These are phyloP conservation scores for Nannospalax galili DNA, from an alignment of 2,113 vertebrate genomes.

Conservation along the genomic window DNA sequence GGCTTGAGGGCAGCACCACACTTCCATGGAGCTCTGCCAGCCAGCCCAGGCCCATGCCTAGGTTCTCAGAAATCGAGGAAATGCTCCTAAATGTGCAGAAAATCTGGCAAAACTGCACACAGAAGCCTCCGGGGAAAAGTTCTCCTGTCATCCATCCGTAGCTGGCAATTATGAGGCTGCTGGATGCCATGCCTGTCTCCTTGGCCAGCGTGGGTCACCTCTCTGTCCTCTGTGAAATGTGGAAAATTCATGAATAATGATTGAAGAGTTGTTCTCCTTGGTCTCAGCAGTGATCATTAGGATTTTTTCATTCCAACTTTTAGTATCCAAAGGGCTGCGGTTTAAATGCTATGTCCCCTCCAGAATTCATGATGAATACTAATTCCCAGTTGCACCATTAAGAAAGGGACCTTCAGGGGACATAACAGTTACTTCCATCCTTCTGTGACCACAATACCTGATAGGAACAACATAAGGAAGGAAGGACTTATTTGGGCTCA, in stretches of 20 bases:
- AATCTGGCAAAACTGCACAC: fast-evolving
- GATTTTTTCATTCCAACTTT: neutral
- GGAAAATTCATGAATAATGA: neutral
- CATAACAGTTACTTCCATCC: neutral
- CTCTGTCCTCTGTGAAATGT: neutral
- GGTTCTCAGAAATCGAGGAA: neutral
- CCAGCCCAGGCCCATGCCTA: neutral
- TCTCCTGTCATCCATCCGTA: fast-evolving
- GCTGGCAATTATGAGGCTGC: neutral
- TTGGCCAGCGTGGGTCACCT: neutral
- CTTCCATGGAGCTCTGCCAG: neutral
- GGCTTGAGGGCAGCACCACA: fast-evolving
- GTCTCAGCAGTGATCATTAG: neutral
- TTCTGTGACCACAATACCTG: neutral
- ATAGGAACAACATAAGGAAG: neutral
- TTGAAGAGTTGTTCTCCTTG: neutral
- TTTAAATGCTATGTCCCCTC: neutral
- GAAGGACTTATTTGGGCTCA: neutral
- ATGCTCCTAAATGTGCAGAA: neutral
- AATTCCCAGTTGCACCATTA: too few species aligned
- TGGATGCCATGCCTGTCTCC: neutral
- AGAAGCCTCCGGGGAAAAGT: fast-evolving
- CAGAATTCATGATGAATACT: neutral
- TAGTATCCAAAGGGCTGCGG: neutral
- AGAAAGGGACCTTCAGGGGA: neutral